Evolutionary conservation across 2,888 invertebrate genomes (phyloP), one percentile per base, ranked within the genome.

Genomic region (Andricus quercusramuli): DNA sequence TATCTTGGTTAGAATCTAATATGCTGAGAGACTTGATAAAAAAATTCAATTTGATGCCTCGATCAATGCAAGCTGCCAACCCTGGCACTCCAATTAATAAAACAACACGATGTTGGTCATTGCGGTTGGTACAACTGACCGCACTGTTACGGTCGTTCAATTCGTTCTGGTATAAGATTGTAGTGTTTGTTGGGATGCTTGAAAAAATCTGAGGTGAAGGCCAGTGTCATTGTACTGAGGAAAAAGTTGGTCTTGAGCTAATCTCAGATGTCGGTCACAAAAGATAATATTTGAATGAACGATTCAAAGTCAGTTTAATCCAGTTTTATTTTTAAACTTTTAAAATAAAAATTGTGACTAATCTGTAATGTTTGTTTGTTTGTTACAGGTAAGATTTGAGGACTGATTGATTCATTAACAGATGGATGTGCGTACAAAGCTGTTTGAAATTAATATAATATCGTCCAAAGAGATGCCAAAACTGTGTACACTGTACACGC

Each of bases 371-470:
- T 25, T 25, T 62, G 2, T 51, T 29, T 44, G 29, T 44, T 47
- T 70, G 70, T 70, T 70, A 25, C 70, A 70, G 29, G 70, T 70
- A 25, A 70, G 70, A 3, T 51, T 25, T 22, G 8, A 29, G 17
- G 20, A 37, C 65, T 47, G 22, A 13, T 62, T 6, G 6, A 22
- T 70, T 29, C 13, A 47, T 70, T 17, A 20, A 13, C 8, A 51
- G 47, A 25, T 44, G 6, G 22, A 25, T 15, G 70, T 70, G 29
- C 29, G 70, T 51, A 29, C 2, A 41, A 65, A 29, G 44, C 3
- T 13, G 44, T 44, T 13, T 11, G 13, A 0, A 44, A 44, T 44
- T 44, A 15, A 44, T 44, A 3, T 11, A 37, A 37, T 37, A 37
- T 37, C 37, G 9, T 37, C 41, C 41, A 41, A 41, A 41, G 41